Percentiles rank a stretch among this genome's conserved stretches.
phyloP scores from a whole-genome alignment of 2,113 vertebrate genomes.

The Perca schrenkii region DNA sequence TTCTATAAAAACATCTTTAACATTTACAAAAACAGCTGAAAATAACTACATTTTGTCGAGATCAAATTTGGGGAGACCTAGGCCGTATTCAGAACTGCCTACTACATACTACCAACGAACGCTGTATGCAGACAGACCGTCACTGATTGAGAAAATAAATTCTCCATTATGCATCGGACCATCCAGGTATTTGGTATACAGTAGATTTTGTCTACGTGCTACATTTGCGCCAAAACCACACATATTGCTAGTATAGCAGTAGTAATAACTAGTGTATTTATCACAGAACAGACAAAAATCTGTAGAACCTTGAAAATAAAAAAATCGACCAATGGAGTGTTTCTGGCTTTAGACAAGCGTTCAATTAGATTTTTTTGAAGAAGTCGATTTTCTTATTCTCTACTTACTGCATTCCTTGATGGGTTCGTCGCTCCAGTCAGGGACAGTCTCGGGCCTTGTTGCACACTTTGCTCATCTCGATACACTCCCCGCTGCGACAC shows the following conservation, averaged over 20 bases:
- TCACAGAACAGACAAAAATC: not conserved
- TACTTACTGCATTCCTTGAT: slow-evolving; percentile 97
- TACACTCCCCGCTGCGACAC: slow-evolving; percentile 96
- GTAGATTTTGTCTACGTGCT: no score
- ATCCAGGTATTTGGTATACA: no score
- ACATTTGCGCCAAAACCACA: no score
- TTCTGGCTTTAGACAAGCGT: not conserved
- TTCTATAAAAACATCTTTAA: no score
- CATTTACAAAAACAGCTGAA: not conserved
- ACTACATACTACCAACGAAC: no score
- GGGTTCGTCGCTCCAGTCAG: slow-evolving; percentile 98
- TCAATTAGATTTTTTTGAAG: no score
- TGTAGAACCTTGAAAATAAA: not conserved
- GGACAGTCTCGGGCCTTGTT: slow-evolving; percentile 94
- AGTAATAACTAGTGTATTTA: not conserved
- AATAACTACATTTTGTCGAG: not conserved
- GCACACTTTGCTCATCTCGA: slow-evolving; percentile 94
- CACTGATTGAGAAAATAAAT: no score
- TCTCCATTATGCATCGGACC: no score
- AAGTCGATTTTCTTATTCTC: not conserved
- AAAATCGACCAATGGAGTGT: not conserved
- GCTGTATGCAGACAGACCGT: no score
- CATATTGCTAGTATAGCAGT: no score
- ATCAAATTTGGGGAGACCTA: not conserved
- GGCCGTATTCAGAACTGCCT: no score